These are phyloP conservation scores for Oreochromis tanganicae DNA, from an alignment of 2,113 vertebrate species.

Conservation along the genomic window DNA sequence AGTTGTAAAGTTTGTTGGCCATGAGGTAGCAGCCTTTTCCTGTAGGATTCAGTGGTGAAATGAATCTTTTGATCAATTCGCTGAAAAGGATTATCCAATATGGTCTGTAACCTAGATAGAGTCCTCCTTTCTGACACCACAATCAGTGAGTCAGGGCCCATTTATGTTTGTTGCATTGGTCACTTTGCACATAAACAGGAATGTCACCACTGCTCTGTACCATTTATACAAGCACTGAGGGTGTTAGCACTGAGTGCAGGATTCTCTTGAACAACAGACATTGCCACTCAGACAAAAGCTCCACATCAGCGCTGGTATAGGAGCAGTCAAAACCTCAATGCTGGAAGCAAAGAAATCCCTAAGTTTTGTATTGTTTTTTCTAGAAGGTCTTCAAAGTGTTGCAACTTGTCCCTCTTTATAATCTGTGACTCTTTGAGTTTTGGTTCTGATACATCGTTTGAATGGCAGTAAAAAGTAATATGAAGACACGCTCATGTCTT, in stretches of 20 bases:
- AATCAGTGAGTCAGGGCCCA: not conserved
- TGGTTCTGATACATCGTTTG: not conserved
- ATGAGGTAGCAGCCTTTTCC: not conserved
- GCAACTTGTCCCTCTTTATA: not conserved
- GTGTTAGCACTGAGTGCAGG: not conserved
- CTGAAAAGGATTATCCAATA: not conserved
- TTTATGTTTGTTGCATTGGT: not conserved
- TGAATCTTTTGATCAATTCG: not conserved
- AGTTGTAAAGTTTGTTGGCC: not conserved
- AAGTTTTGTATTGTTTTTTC: not conserved
- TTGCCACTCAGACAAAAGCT: not conserved
- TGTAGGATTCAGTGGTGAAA: not conserved
- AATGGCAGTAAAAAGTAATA: not conserved
- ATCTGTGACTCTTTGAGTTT: not conserved
- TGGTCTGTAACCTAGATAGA: not conserved
- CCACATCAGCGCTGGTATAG: too few relatives aligned
- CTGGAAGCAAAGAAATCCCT: not conserved
- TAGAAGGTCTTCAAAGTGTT: not conserved
- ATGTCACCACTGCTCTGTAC: not conserved
- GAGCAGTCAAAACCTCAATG: not conserved
- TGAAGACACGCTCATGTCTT: not conserved
- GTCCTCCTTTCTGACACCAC: not conserved
- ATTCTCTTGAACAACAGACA: not conserved
- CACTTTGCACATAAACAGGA: not conserved
- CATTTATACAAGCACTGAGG: not conserved